Percentiles rank a stretch among this genome's conserved stretches.
These are phyloP conservation scores for Empis stercorea DNA, from an alignment of 2,888 invertebrate genomes.

Conservation along the genomic window DNA sequence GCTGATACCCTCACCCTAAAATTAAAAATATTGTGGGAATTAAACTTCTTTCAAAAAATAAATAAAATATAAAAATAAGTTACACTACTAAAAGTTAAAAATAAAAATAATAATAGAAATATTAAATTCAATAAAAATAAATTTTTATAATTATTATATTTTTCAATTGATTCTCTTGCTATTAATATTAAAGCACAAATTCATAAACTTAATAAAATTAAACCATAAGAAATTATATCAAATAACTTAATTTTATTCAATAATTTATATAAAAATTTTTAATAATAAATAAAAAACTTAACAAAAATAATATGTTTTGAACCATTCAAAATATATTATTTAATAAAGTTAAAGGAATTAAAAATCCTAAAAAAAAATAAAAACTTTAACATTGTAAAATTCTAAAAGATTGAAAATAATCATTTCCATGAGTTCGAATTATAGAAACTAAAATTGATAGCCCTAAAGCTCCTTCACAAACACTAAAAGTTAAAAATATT, in stretches of 20 bases:
- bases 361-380: constrained; percentile 38
- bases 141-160: constrained; percentile 36
- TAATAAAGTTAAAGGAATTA: constrained; percentile 41
- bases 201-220: constrained; percentile 46
- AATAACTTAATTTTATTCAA: constrained; percentile 28
- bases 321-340: constrained; percentile 42
- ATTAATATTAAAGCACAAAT: constrained; percentile 47
- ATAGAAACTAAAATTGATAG: constrained; percentile 47
- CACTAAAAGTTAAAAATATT: constrained; percentile 48
- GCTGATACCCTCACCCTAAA: constrained; percentile 54
- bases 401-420: constrained; percentile 48
- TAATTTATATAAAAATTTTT: constrained; percentile 29
- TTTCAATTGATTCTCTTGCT: constrained; percentile 38
- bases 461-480: constrained; percentile 52
- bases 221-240: constrained; percentile 42
- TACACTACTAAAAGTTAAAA: constrained; percentile 42
- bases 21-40: constrained; percentile 55
- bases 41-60: constrained; percentile 56
- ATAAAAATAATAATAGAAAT: constrained; percentile 42
- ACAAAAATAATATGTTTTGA: constrained; percentile 39
- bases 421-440: constrained; percentile 49
- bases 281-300: constrained; percentile 40
- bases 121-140: constrained; percentile 43
- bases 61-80: constrained; percentile 54
- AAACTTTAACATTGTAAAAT: constrained; percentile 46